Evolutionary conservation across 2,888 invertebrate genomes (phyloP).

Genomic region (Phalera bucephala): DNA sequence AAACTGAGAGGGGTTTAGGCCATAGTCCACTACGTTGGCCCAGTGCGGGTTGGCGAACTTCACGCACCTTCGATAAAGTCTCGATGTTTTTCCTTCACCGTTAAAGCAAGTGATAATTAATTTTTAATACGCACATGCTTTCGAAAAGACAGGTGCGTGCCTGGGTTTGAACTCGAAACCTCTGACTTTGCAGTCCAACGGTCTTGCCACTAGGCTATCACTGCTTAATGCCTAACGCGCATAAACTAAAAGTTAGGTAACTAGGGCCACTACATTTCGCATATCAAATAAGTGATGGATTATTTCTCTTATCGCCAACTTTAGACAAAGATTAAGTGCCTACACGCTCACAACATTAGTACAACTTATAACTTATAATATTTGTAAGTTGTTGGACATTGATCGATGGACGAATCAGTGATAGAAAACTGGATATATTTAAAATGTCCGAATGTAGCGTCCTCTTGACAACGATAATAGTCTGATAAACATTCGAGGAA

Average conservation of each 20-base stretch:
- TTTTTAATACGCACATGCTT: no score
- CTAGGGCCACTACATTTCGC: slow-evolving; percentile 12
- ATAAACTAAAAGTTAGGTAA: slow-evolving; percentile 6
- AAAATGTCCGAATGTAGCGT: not conserved
- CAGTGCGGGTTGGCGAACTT: no score
- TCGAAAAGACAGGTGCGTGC: no score
- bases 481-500: not conserved
- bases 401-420: slow-evolving; percentile 31
- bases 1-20: no score
- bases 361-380: slow-evolving; percentile 9
- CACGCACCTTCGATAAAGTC: no score
- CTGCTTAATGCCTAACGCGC: no score
- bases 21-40: no score
- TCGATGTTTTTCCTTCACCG: no score
- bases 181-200: no score
- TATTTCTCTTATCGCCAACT: slow-evolving; percentile 29
- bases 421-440: slow-evolving; percentile 10
- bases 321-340: slow-evolving; percentile 37
- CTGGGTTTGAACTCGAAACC: no score
- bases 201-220: no score
- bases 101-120: no score
- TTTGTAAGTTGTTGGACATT: slow-evolving; percentile 12
- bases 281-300: slow-evolving; percentile 36
- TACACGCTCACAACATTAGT: not conserved
- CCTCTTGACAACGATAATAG: not conserved